These are phyloP conservation scores for Danio aesculapii DNA, from an alignment of 2,797 vertebrate species.

Conservation along the genomic window DNA sequence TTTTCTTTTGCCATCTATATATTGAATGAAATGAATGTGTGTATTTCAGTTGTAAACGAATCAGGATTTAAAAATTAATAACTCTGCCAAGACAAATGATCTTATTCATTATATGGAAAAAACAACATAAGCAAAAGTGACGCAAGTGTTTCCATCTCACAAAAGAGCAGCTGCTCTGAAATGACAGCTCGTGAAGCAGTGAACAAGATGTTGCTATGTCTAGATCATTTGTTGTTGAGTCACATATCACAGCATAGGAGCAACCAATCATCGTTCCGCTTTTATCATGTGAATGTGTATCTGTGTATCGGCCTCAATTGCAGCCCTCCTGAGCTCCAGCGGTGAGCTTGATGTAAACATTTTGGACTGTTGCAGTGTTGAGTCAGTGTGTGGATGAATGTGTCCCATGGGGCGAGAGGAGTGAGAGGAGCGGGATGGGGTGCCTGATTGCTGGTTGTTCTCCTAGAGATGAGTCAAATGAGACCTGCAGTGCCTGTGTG, in stretches of 20 bases:
- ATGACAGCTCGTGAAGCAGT: slow-evolving; percentile 15
- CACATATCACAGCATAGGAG: neutral
- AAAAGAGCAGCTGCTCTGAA: slow-evolving; percentile 22
- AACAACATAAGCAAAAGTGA: slow-evolving; percentile 10
- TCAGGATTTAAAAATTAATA: neutral
- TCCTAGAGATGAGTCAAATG: slow-evolving; percentile 71
- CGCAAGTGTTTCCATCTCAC: neutral
- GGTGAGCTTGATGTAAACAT: slow-evolving; percentile 60
- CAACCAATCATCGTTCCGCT: neutral
- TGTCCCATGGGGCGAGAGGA: slow-evolving; percentile 27
- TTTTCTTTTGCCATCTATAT: too few species aligned
- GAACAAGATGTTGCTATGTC: neutral
- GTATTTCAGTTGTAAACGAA: neutral
- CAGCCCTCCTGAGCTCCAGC: slow-evolving; percentile 5
- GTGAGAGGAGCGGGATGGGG: slow-evolving; percentile 29
- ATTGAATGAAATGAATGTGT: neutral
- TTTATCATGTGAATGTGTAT: slow-evolving; percentile 7
- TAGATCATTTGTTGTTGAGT: slow-evolving; percentile 25
- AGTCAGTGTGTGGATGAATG: slow-evolving; percentile 39
- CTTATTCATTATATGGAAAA: neutral
- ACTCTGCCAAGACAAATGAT: slow-evolving; percentile 4
- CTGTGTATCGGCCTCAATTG: neutral
- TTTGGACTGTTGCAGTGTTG: slow-evolving; percentile 43
- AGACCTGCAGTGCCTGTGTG: slow-evolving; percentile 59
- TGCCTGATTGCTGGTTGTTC: slow-evolving; percentile 60